Evolutionary conservation across 2,888 invertebrate genomes (phyloP), one percentile per base, ranked within the genome.

Genomic region (Calameuta idolon): DNA sequence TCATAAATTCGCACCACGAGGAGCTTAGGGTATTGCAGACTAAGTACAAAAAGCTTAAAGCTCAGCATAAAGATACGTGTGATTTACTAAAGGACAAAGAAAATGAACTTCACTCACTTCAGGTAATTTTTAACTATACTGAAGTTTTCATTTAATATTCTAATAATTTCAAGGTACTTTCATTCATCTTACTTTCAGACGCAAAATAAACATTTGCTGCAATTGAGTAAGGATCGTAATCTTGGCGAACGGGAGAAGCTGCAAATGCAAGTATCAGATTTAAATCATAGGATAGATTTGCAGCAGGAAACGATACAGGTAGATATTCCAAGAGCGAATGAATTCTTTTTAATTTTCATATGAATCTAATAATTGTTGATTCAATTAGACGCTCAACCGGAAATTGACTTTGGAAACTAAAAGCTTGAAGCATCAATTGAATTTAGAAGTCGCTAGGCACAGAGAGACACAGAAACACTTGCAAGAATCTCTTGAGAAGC

Each of bases 1-100:
- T 96, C 4, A 92, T 97, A 69, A 95, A 95, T 90, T 95, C 96
- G 0, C 96, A 97, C 90, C 95, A 94, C 81, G 97, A 97, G 88
- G 97, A 97, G 91, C 92, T 96, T 77, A 93, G 96, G 76, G 93
- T 95, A 30, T 94, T 96, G 89, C 95, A 95, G 86, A 92, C 93
- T 73, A 95, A 94, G 89, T 94, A 94, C 90, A 96, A 95, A 84
- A 94, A 94, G 83, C 89, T 96, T 77, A 95, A 94, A 85, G 92
- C 92, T 77, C 93, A 94, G 82, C 93, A 94, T 85, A 94, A 94
- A 85, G 95, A 95, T 74, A 92, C 93, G n/a, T 92, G 93, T 37
- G 93, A 94, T 81, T 94, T 93, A 85, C 87, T 96, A 15, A 96
- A 96, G 87, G 94, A 94, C 77, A 94, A 95, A 83, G 96, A 96